Base-by-base conservation (phyloP, 2,113 vertebrate genomes). In the Lichenostomus cassidix region DNA sequence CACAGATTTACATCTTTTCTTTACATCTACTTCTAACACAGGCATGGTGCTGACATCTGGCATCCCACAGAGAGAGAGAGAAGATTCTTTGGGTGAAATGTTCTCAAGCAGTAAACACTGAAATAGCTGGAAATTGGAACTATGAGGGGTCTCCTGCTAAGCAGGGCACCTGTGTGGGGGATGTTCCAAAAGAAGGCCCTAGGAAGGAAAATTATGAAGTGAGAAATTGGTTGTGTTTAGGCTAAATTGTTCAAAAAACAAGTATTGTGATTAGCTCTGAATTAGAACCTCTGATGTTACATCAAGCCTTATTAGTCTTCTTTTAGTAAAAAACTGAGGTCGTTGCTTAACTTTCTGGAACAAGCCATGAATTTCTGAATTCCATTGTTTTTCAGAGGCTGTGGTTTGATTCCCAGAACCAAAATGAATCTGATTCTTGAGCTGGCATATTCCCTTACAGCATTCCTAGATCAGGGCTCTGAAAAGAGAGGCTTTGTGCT, bases 341-440 rank as follows among this genome's bases (percentile, higher is more conserved):
- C 96, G 69, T 97, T 97, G 97, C 90, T 95, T 97, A 97, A 97
- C 90, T 93, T 96, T 87, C 70, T 97, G 96, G 96, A 98, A 89
- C 11, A 35, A 94, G 90, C 70, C 79, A 85, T 80, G 95, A 96
- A 98, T 98, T 97, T 95, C 97, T 91, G 93, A 97, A 98, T 97
- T 97, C 96, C 97, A 90, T 69, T 94, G 92, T 96, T 97, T 97
- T 97, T 91, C 91, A 87, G 96, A 97, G 97, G 91, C 87, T 96
- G 89, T 50, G 89, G 92, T 95, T 97, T 95, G 95, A 95, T 97
- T 97, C 95, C 91, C 92, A 96, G 92, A 94, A 96, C 95, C 93
- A 96, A 97, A 98, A 97, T 95, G 87, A 97, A 96, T 97, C 94
- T 97, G 94, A 98, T 96, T 97, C 96, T 96, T 96, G 88, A 96